Percentiles rank a stretch among this genome's conserved stretches.
Evolutionary conservation across 2,888 invertebrate species (phyloP).

Genomic region (Leucophenga maculata): DNA sequence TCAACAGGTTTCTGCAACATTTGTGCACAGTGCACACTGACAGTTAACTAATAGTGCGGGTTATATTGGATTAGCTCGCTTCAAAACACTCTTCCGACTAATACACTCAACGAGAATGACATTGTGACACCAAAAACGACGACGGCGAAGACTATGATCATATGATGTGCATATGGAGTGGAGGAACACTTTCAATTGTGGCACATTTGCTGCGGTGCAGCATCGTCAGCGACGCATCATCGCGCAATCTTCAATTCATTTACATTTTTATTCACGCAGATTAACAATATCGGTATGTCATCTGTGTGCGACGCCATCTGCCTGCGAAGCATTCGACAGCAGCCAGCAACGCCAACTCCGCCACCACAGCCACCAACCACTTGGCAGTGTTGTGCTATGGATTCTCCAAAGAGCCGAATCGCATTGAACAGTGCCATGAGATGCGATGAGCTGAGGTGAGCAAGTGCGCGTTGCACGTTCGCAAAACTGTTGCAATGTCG

Average conservation of each 20-base stretch:
- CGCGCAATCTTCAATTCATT: conserved; percentile 65
- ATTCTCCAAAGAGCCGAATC: too few species aligned
- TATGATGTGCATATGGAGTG: not conserved
- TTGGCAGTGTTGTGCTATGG: too few species aligned
- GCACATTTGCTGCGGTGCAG: conserved; percentile 31
- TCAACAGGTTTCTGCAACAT: conserved; percentile 46
- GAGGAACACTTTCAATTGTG: conserved; percentile 6
- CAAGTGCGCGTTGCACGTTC: conserved; percentile 48
- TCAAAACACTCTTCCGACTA: too few species aligned
- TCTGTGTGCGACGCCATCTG: conserved; percentile 59
- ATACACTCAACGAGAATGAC: too few species aligned
- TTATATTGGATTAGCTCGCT: not conserved
- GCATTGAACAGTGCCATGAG: not conserved
- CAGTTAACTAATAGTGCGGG: conserved; percentile 23
- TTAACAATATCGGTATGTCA: conserved; percentile 69
- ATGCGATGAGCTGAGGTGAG: conserved; percentile 1
- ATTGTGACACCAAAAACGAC: too few species aligned
- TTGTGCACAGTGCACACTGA: conserved; percentile 38
- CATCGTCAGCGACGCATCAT: conserved; percentile 35
- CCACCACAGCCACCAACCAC: conserved; percentile 25
- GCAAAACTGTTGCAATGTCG: conserved; percentile 67
- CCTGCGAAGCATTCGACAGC: conserved; percentile 47
- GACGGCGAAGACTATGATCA: too few species aligned
- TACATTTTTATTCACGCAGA: conserved; percentile 70
- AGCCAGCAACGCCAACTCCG: conserved; percentile 24